Base-by-base conservation (phyloP, 2,113 vertebrate species). In the Oreochromis aureus region DNA sequence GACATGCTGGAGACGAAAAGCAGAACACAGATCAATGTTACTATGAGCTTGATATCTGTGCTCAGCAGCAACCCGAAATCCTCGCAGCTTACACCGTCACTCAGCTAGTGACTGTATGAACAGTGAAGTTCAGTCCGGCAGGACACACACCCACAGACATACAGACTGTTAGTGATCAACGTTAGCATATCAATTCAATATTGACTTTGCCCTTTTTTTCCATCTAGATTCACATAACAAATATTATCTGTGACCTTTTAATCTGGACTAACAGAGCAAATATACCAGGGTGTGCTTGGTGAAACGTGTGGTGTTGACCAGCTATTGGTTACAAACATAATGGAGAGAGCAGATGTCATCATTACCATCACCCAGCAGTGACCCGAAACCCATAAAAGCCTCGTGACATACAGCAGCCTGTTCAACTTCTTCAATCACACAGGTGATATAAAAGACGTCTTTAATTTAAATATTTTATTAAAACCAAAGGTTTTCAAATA, bases 1-100 rank as follows among this genome's bases (percentile, higher is more conserved):
- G 94, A 80, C 95, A 95, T 95, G 44, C 93, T 95, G 93, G 6
- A 90, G 80, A 34, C 54, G 63, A 5, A 82, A 51, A 92, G 39
- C 86, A 32, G 59, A 78, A 56, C 34, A 81, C 5, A 59, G 22
- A 69, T 87, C 80, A 86, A 10, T 7, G 7, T 82, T 34, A 81
- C 59, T 51, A 19, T 80, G 46, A 58, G 53, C 36, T 3, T 13
- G 3, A 39, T 2, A 69, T 85, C 36, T 76, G 81, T 32, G 78
- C 82, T 90, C 80, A 91, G 93, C 90, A 90, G 78, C 63, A 36
- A 4, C 2, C 10, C 44, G 56, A 81, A 88, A 85, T 66, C 89
- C 84, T 63, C 32, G 5, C 4, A 84, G 81, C 81, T 84, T 5
- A 78, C 59, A 85, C 7, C 2, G 59, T 12, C 78, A 24, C 15